Conservation (phyloP, 2,888 invertebrate genomes). For the Drosophila mayaguana region DNA sequence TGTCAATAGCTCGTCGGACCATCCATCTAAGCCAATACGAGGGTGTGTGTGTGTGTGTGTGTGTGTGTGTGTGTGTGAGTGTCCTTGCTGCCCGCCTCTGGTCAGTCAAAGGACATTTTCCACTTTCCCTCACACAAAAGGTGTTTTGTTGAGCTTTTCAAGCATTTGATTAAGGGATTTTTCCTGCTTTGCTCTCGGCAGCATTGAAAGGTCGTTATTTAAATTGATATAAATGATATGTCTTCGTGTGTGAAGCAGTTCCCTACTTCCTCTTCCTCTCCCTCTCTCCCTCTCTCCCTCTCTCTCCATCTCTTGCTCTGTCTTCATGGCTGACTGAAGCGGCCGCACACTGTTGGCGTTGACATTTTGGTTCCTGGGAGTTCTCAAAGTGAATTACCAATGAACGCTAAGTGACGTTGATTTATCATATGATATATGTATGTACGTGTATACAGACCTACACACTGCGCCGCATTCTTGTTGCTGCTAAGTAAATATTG, state of each 20-base stretch:
- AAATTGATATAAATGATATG: conserved; percentile 83
- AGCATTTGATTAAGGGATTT: conserved; percentile 68
- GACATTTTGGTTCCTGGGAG: conserved; percentile 54
- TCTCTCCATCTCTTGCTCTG: background rate
- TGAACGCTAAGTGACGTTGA: conserved; percentile 72
- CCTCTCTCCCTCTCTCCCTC: background rate
- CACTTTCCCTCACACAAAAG: conserved; percentile 35
- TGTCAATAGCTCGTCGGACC: conserved; percentile 72
- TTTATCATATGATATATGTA: conserved; percentile 59
- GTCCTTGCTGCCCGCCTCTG: conserved; percentile 26
- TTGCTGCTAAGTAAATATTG: conserved; percentile 42
- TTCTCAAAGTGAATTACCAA: conserved; percentile 69
- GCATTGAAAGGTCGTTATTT: conserved; percentile 81
- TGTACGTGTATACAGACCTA: conserved; percentile 36
- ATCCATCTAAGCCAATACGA: conserved; percentile 64
- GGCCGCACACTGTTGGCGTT: conserved; percentile 45
- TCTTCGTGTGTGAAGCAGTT: conserved; percentile 36
- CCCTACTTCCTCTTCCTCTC: conserved; percentile 7
- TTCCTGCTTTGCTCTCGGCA: conserved; percentile 49
- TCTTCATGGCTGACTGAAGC: conserved; percentile 45
- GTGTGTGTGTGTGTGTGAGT: conserved; percentile 1
- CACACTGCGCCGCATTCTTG: conserved; percentile 37
- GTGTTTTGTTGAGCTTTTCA: conserved; percentile 66
- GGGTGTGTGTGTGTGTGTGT: conserved; percentile 3
- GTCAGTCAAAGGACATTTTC: conserved; percentile 32